phyloP scores from a whole-genome alignment of 1,140 invertebrate genomes.

The Drosophila busckii region DNA sequence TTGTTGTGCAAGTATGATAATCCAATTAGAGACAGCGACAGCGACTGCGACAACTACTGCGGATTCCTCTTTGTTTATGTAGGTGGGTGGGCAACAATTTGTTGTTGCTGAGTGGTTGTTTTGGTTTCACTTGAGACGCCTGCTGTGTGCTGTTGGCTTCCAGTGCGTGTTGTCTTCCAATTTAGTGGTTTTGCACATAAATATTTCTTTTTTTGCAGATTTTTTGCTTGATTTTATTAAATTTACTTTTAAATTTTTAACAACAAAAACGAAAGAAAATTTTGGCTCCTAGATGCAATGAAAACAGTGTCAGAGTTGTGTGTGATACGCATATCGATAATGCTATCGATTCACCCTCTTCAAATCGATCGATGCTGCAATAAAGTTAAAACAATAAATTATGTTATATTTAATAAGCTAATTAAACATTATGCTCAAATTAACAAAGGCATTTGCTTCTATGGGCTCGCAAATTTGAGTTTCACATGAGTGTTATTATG shows the following conservation, averaged over 20 bases:
- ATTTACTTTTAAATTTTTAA: conserved; percentile 38
- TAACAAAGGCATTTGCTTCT: too few species aligned
- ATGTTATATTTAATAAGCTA: too few species aligned
- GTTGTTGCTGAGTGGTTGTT: background rate
- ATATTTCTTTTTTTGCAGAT: background rate
- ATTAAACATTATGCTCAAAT: too few species aligned
- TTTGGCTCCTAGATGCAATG: conserved; percentile 22
- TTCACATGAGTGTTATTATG: too few species aligned
- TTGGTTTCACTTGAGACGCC: background rate
- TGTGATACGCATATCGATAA: background rate
- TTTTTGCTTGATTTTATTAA: background rate
- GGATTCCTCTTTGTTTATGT: conserved; percentile 22
- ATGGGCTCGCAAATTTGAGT: too few species aligned
- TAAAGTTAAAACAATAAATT: too few species aligned
- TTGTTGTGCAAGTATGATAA: conserved; percentile 16
- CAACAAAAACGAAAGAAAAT: conserved; percentile 25
- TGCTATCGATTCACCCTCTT: too few species aligned
- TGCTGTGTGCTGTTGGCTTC: background rate
- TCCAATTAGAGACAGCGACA: conserved; percentile 39
- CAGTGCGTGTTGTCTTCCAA: background rate
- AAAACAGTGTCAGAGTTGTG: conserved; percentile 38
- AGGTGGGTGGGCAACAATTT: background rate
- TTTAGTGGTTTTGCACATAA: background rate
- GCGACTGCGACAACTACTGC: too few species aligned
- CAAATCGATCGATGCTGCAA: too few species aligned